Evolutionary conservation across 2,888 invertebrate species (phyloP).

Genomic region (Tenthredo amoena): DNA sequence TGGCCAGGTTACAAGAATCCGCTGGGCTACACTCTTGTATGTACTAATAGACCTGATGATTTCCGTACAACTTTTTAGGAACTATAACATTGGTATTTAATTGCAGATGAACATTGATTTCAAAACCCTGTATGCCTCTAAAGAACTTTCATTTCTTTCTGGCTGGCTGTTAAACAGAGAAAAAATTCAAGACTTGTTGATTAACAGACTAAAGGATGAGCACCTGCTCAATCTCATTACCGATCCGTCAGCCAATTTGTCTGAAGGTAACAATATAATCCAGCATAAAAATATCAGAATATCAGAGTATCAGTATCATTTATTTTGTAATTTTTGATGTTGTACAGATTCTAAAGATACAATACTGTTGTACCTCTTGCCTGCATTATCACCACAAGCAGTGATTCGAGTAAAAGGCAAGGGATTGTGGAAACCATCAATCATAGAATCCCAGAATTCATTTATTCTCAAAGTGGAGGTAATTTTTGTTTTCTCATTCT

Average conservation of each 20-base stretch:
- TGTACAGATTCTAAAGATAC: neutral
- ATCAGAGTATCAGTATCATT: no score
- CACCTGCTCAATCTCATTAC: no score
- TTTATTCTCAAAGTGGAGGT: neutral
- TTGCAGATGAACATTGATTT: slow-evolving; percentile 4
- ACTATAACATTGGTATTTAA: no score
- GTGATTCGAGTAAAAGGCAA: neutral
- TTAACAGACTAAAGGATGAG: no score
- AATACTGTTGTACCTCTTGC: neutral
- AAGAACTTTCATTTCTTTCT: no score
- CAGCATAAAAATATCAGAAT: no score
- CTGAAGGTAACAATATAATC: neutral
- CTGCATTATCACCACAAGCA: neutral
- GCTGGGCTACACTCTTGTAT: neutral
- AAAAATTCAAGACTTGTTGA: no score
- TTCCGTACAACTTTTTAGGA: neutral
- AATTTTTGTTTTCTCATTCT: no score
- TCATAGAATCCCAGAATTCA: neutral
- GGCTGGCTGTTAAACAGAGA: no score
- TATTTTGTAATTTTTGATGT: neutral
- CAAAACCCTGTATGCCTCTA: neutral
- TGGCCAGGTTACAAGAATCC: neutral
- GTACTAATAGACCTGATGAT: neutral
- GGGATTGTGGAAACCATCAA: neutral
- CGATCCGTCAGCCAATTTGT: no score